Base-by-base conservation (phyloP, 2,888 invertebrate genomes). In the Lasioglossum morio region DNA sequence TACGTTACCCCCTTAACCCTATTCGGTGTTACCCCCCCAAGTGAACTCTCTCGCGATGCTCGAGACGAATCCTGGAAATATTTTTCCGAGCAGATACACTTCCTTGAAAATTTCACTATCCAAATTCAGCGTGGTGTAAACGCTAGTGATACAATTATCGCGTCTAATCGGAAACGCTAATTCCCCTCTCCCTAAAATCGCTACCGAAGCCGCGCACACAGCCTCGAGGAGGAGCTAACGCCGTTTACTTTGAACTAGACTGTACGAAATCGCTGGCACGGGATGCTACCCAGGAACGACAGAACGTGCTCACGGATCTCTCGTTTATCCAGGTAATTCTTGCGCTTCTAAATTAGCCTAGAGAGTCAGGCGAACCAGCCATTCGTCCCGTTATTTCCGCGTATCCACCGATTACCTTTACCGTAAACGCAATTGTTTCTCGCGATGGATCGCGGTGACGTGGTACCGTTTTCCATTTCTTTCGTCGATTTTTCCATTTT, bases 291-390 rank as follows among this genome's bases (percentile, higher is more conserved):
- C 19, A 72, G 75, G 76, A n/a, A 83, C 60, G 53, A 48, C 76
- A 57, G 48, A 30, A 80, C 60, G 19, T 34, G 81, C 16, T 12
- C 4, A 40, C 66, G 77, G 77, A 77, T 84, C 69, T 66, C 46
- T 69, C 60, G 69, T 77, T 82, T 76, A 72, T 53, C 77, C 73
- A 73, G 73, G 60, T 69, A 77, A 60, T 82, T 69, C 27, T 40
- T 72, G 40, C 63, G 74, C 27, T 46, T 72, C 75, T 19, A 72
- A 34, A n/a, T 66, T 37, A 23, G 16, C 79, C 53, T 53, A 30
- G 34, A 30, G 46, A 53, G 60, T 48, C 48, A 19, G 34, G 48
- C 72, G 30, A 83, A 8, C 43, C 48, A n/a, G 53, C 7, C 27
- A 66, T 72, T 72, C 16, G 48, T 69, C n/a, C 46, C 37, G 34